Conservation (phyloP, 2,888 invertebrate genomes). For the Drosophila planitibia region DNA sequence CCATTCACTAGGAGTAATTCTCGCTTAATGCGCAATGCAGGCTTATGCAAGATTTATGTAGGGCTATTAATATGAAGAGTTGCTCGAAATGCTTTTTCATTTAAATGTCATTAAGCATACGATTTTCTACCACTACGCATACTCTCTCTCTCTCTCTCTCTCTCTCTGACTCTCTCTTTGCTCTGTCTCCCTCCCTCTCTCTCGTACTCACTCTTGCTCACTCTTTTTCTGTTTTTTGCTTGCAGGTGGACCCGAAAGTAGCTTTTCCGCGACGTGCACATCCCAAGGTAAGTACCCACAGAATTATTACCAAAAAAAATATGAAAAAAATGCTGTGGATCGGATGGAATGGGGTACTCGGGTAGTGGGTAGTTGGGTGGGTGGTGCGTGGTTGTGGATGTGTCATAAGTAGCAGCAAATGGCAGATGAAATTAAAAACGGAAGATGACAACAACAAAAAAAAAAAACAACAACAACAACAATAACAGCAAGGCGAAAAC, state of each 20-base stretch:
- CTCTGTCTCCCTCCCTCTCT: constrained; percentile 1
- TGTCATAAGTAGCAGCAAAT: constrained; percentile 81
- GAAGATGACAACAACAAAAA: constrained; percentile 60
- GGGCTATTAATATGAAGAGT: constrained; percentile 81
- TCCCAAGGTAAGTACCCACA: constrained; percentile 93
- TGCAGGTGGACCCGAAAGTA: constrained; percentile 99
- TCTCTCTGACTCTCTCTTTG: constrained; percentile 1
- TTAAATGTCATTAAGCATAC: constrained; percentile 79
- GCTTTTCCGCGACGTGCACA: constrained; percentile 99
- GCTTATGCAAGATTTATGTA: constrained; percentile 81
- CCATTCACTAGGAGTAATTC: constrained; percentile 65
- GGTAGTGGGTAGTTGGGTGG: constrained; percentile 8
- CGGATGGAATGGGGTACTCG: not conserved
- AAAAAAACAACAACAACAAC: constrained; percentile 43
- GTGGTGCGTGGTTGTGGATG: constrained; percentile 44
- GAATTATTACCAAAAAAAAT: constrained; percentile 47
- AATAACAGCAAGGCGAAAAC: constrained; percentile 32
- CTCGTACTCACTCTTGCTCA: constrained; percentile 2
- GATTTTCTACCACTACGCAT: constrained; percentile 50
- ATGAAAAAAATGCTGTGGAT: constrained; percentile 34
- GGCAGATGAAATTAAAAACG: constrained; percentile 82
- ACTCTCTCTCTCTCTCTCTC: constrained; percentile 5
- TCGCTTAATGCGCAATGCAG: constrained; percentile 79
- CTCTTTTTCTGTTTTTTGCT: constrained; percentile 41
- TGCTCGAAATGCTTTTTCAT: constrained; percentile 77